These are phyloP conservation scores for Fukomys damarensis DNA, from an alignment of 2,113 vertebrate species.

Conservation along the genomic window DNA sequence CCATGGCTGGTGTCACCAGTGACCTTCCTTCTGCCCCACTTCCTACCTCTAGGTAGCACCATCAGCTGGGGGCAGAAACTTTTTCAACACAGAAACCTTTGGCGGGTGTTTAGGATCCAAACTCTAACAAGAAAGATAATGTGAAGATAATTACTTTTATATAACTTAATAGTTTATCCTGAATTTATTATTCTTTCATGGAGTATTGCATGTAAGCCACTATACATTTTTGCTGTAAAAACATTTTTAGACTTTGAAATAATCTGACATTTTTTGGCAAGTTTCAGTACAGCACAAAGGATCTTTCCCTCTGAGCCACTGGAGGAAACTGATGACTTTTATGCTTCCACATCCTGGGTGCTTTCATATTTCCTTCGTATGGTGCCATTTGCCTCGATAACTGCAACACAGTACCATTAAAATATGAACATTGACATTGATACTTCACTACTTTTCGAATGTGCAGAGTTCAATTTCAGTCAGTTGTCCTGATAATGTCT, in stretches of 20 bases:
- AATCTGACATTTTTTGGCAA: neutral
- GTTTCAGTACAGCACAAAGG: neutral
- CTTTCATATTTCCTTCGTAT: neutral
- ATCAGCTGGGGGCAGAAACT: neutral
- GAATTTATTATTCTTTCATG: neutral
- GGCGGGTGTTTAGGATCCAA: neutral
- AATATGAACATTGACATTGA: neutral
- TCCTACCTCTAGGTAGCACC: no score
- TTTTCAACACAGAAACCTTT: neutral
- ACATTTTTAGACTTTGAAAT: neutral
- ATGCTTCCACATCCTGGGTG: neutral
- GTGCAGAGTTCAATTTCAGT: neutral
- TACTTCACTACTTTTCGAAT: neutral
- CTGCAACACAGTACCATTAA: neutral
- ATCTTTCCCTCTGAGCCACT: neutral
- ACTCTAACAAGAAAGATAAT: neutral
- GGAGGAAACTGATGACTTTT: neutral
- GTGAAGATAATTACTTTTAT: slow-evolving; percentile 13
- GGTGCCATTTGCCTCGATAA: neutral
- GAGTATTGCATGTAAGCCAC: neutral
- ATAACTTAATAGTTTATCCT: neutral
- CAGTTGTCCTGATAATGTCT: neutral
- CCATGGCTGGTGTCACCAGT: neutral
- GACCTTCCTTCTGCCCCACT: neutral
- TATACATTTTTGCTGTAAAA: neutral